These are phyloP conservation scores for Sminthurides bifidus DNA, from an alignment of 1,140 invertebrate species.

Conservation along the genomic window DNA sequence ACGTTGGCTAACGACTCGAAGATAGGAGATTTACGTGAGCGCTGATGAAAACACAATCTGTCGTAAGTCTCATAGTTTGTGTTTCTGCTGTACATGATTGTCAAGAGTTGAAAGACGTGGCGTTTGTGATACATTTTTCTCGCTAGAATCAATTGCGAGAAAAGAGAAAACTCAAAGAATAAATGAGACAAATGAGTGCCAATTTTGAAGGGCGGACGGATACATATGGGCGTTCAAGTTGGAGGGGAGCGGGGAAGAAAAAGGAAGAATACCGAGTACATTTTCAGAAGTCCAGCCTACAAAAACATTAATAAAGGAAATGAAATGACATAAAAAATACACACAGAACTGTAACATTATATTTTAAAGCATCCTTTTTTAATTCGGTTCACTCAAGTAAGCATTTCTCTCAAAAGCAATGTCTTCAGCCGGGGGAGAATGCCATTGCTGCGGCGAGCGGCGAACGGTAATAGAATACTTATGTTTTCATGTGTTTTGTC, in stretches of 20 bases:
- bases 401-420: no score
- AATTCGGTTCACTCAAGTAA: no score
- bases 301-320: constrained; percentile 19
- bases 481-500: no score
- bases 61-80: no score
- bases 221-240: constrained; percentile 22
- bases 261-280: constrained; percentile 7
- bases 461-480: no score
- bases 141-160: constrained; percentile 1
- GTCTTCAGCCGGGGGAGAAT: no score
- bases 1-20: no score
- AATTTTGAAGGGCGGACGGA: constrained; percentile 28
- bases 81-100: neutral
- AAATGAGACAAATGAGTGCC: constrained; percentile 32
- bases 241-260: neutral
- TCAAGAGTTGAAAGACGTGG: neutral
- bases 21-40: no score
- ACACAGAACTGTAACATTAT: constrained; percentile 7
- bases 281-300: constrained; percentile 3
- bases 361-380: constrained; percentile 3
- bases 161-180: constrained; percentile 21
- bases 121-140: neutral
- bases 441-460: no score
- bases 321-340: constrained; percentile 22
- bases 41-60: no score